phyloP scores from a whole-genome alignment of 1,140 invertebrate genomes.

The Bombus pyrosoma region DNA sequence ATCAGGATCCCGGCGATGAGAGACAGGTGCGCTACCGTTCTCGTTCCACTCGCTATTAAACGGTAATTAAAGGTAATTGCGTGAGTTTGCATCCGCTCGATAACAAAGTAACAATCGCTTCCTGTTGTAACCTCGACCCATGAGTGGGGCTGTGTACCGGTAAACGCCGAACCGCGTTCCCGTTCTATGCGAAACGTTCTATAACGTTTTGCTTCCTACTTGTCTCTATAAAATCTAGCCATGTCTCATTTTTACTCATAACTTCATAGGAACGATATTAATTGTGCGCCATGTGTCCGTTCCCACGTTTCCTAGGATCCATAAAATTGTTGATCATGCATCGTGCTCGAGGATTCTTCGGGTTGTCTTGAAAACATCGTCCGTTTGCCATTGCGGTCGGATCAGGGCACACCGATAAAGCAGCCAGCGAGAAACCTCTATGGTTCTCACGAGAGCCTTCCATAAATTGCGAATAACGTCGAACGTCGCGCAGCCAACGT shows the following conservation, averaged over 20 bases:
- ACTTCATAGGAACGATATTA: neutral
- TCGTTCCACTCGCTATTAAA: conserved; percentile 62
- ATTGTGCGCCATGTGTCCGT: neutral
- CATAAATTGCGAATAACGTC: conserved; percentile 43
- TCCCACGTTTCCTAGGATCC: neutral
- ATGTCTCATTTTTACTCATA: neutral
- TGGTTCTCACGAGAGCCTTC: conserved; percentile 43
- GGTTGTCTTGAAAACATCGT: neutral
- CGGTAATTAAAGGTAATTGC: conserved; percentile 70
- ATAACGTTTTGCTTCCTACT: neutral
- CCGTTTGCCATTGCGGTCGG: conserved; percentile 18
- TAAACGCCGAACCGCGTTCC: conserved; percentile 45
- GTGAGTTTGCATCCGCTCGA: conserved; percentile 63
- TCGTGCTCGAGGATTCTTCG: neutral
- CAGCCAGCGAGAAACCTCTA: neutral
- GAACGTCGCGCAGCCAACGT: conserved; percentile 5
- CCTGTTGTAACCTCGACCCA: conserved; percentile 52
- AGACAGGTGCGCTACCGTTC: conserved; percentile 46
- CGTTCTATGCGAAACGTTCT: neutral
- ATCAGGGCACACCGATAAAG: neutral
- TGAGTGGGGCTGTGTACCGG: conserved; percentile 17
- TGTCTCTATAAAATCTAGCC: neutral
- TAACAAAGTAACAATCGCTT: conserved; percentile 65
- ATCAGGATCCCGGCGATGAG: conserved; percentile 49
- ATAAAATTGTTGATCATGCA: neutral